Evolutionary conservation across 2,113 vertebrate genomes (phyloP).

Genomic region (Semnopithecus entellus): DNA sequence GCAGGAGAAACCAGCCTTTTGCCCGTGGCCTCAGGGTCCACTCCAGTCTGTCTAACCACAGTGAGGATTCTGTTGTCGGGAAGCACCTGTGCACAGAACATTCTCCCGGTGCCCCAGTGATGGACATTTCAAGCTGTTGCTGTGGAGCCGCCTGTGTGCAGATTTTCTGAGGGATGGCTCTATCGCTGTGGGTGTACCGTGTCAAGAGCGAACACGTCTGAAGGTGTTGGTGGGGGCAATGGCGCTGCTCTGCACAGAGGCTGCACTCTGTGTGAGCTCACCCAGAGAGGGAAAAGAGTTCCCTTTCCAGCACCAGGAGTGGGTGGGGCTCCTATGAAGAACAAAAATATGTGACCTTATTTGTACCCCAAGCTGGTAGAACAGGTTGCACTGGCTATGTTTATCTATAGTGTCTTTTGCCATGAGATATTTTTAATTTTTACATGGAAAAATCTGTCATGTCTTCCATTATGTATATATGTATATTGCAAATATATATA

Average conservation of each 20-base stretch:
- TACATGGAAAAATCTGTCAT: neutral
- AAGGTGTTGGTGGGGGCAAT: neutral
- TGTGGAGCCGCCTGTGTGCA: neutral
- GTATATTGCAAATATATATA: neutral
- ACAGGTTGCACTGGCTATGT: neutral
- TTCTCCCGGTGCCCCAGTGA: neutral
- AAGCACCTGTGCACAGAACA: accelerated
- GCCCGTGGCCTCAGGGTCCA: accelerated
- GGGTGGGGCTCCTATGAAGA: neutral
- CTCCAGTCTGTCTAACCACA: accelerated
- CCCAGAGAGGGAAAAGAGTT: accelerated
- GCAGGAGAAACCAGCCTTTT: too few relatives aligned
- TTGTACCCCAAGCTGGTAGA: neutral
- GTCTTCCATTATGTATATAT: neutral
- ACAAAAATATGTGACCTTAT: accelerated
- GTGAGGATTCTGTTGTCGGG: accelerated
- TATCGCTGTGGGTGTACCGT: accelerated
- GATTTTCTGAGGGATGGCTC: too few relatives aligned
- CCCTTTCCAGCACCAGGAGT: accelerated
- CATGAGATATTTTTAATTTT: neutral
- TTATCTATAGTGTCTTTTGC: neutral
- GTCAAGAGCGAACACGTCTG: accelerated
- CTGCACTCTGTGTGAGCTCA: accelerated
- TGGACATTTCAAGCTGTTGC: neutral
- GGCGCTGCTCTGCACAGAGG: neutral